Conservation (phyloP, 1,140 invertebrate species). For the Diploscapter pachys region DNA sequence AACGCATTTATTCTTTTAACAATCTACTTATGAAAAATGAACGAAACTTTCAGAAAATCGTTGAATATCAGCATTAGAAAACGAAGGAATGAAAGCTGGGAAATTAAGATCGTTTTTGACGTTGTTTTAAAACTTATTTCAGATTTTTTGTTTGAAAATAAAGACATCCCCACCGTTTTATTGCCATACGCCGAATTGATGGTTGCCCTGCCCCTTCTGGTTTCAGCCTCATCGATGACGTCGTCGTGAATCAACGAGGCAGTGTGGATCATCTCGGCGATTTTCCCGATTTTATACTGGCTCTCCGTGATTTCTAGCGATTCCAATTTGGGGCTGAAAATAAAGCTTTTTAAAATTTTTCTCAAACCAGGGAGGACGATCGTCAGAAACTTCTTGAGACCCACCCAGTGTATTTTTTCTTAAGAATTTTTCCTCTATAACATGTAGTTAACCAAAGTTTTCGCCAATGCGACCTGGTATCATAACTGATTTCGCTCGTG, state of each 20-base stretch:
- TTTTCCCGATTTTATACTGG: conserved; percentile 18
- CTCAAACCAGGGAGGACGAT: too few relatives aligned
- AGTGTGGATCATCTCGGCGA: background rate
- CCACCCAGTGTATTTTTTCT: too few relatives aligned
- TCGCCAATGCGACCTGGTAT: too few relatives aligned
- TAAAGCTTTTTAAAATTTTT: background rate
- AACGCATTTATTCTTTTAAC: too few relatives aligned
- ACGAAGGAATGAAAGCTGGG: too few relatives aligned
- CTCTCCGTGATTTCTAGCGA: conserved; percentile 5
- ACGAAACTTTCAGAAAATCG: too few relatives aligned
- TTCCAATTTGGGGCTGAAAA: conserved; percentile 8
- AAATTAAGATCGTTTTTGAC: background rate
- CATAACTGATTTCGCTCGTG: too few relatives aligned
- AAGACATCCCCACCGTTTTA: conserved; percentile 31
- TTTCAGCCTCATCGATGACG: background rate
- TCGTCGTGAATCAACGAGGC: background rate
- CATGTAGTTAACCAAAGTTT: too few relatives aligned
- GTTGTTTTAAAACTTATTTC: conserved; percentile 2
- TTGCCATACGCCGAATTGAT: background rate
- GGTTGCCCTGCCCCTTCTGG: background rate
- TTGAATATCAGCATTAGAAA: too few relatives aligned
- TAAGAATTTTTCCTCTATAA: too few relatives aligned
- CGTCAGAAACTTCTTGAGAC: too few relatives aligned
- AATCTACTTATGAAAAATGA: too few relatives aligned
- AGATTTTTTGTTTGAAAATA: conserved; percentile 10